Conservation (phyloP, 1,140 invertebrate genomes). For the Drosophila willistoni region DNA sequence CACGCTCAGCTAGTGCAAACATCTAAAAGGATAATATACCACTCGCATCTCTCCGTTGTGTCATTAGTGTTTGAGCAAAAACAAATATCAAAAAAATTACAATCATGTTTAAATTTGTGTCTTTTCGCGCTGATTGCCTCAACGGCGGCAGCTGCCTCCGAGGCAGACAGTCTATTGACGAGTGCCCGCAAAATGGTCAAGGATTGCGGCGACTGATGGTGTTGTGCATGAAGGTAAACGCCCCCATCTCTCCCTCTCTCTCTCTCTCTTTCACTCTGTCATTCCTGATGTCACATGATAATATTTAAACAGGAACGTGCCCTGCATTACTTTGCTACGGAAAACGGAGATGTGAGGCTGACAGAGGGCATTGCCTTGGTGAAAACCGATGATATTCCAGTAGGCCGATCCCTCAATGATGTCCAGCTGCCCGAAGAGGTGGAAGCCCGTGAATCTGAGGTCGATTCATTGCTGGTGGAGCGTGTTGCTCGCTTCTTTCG, state of each 20-base stretch:
- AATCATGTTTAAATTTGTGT: constrained; percentile 85
- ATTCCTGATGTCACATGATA: too few species aligned
- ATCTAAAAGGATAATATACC: constrained; percentile 33
- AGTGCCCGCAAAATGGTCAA: constrained; percentile 87
- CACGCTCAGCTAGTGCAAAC: constrained; percentile 45
- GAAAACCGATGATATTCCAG: constrained; percentile 85
- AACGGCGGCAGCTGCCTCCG: constrained; percentile 70
- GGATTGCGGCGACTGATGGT: constrained; percentile 88
- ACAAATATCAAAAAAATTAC: constrained; percentile 39
- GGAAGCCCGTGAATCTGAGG: constrained; percentile 89
- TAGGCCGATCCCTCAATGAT: constrained; percentile 84
- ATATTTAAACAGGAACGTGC: constrained; percentile 85
- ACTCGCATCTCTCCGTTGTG: constrained; percentile 18
- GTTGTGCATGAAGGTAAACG: constrained; percentile 88
- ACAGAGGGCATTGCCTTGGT: constrained; percentile 89
- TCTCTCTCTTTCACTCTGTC: too few species aligned
- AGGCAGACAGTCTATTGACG: constrained; percentile 83
- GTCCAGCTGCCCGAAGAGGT: constrained; percentile 87
- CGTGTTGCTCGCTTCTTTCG: constrained; percentile 89
- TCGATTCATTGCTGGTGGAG: constrained; percentile 90
- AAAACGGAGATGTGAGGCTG: constrained; percentile 85
- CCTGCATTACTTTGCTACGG: constrained; percentile 86
- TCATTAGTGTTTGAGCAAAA: constrained; percentile 58
- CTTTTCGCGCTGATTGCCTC: constrained; percentile 85
- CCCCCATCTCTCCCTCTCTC: not conserved